phyloP scores from a whole-genome alignment of 1,140 invertebrate genomes.

The Hirudo medicinalis region DNA sequence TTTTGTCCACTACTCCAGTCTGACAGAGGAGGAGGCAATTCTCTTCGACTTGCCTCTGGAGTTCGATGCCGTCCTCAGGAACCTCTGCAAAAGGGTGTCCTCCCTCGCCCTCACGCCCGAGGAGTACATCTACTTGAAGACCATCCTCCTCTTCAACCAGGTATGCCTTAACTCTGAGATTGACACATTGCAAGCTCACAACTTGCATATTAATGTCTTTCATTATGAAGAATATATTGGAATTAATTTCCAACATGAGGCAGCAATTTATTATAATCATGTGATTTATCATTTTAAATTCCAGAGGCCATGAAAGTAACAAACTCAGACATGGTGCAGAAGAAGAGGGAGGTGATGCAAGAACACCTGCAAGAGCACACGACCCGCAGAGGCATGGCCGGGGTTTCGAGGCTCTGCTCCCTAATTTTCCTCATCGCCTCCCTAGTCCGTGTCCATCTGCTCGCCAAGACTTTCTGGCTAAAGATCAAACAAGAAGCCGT shows the following conservation, averaged over 20 bases:
- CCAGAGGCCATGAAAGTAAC: conserved; percentile 49
- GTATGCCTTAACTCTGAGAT: conserved; percentile 29
- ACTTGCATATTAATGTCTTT: not conserved
- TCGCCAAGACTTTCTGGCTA: conserved; percentile 77
- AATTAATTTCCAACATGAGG: too few species aligned
- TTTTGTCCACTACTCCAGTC: not conserved
- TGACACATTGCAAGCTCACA: too few species aligned
- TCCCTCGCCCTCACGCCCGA: conserved; percentile 67
- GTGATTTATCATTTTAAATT: not conserved
- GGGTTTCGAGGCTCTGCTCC: conserved; percentile 57
- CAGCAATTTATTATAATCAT: not conserved
- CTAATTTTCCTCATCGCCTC: conserved; percentile 74
- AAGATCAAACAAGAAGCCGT: conserved; percentile 70
- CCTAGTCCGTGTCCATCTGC: conserved; percentile 67
- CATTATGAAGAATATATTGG: too few species aligned
- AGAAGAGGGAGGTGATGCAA: conserved; percentile 73
- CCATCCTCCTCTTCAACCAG: conserved; percentile 72
- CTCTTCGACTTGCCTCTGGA: conserved; percentile 33
- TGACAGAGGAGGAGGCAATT: conserved; percentile 28
- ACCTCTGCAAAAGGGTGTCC: conserved; percentile 73
- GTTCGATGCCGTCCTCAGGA: conserved; percentile 65
- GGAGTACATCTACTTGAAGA: conserved; percentile 83
- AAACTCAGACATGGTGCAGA: conserved; percentile 63
- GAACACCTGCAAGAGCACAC: conserved; percentile 68
- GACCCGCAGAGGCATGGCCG: conserved; percentile 55